Base-by-base conservation (phyloP, 2,113 vertebrate genomes). In the Osmerus eperlanus region DNA sequence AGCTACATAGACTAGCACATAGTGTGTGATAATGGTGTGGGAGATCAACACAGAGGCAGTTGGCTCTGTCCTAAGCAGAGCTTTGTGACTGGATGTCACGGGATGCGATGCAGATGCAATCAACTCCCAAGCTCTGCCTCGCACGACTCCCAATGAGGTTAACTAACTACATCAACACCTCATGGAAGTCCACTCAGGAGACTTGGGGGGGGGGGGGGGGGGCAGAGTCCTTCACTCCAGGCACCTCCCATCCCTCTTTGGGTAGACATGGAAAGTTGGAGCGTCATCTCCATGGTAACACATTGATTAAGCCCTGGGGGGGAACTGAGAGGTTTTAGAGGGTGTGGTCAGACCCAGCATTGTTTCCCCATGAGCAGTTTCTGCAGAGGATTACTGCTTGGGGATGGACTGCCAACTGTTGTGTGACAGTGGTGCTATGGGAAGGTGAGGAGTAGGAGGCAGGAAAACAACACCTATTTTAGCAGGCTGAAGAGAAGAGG, bases 391-490 rank as follows among this genome's bases (percentile, higher is more conserved):
- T 21, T 21, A 60, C 5, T 21, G 58, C 21, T 9, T 23, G 5
- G 18, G 23, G 9, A 8, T 12, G 32, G 41, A 15, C 63, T 16
- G 32, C 7, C 5, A 65, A 60, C 58, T 60, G 58, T 60, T 60
- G 32, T 14, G 16, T 3, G 32, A 41, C 18, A 65, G 69, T 23
- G 58, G 9, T 60, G 53, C 23, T 14, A 59, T 61, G 12, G 61
- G 41, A 59, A 59, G 23, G 25, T 64, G 11, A 56, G 65, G 53
- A 71, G 70, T 32, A 65, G 67, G 21, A 32, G 36, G 54, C 58
- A 55, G 29, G 65, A 52, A 65, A 14, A 1, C 41, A 47, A 12
- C 9, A 66, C 67, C 56, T 55, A 15, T 25, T 36, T 59, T 13
- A 70, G n/a, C 58, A 67, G 67, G 58, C 15, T 62, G 12, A 3